A percentile compares a stretch with the other conserved stretches of the same genome.
phyloP scores from a whole-genome alignment of 2,113 vertebrate species.

The Abramis brama region DNA sequence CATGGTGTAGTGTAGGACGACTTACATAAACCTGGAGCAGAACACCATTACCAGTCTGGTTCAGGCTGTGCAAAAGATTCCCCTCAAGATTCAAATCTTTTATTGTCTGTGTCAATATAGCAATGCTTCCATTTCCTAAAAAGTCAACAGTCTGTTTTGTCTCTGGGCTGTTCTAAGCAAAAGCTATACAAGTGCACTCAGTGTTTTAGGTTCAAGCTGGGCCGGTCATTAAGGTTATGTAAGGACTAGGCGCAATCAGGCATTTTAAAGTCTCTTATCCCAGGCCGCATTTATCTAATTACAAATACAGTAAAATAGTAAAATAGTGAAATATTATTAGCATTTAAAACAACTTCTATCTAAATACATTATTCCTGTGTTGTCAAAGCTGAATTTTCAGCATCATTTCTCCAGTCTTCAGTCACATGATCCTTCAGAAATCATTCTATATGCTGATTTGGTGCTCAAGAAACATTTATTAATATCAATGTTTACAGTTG shows the following conservation, averaged over 20 bases:
- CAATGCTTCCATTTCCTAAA: conserved; percentile 30
- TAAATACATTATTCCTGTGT: background rate
- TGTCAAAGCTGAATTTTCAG: background rate
- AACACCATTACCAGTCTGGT: background rate
- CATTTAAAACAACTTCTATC: too few species aligned
- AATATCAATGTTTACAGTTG: background rate
- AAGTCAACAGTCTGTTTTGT: background rate
- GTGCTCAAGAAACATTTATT: background rate
- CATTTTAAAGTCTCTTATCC: background rate
- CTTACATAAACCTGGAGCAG: background rate
- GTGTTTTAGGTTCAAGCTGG: background rate
- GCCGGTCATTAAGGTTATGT: conserved; percentile 21
- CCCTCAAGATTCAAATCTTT: background rate
- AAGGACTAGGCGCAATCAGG: background rate
- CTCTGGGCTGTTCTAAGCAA: background rate
- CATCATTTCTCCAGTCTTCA: background rate
- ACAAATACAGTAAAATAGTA: background rate
- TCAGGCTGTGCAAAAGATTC: background rate
- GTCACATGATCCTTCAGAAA: background rate
- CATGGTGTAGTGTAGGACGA: background rate
- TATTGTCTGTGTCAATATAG: background rate
- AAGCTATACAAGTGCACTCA: conserved; percentile 22
- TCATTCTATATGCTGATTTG: background rate
- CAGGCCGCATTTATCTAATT: background rate
- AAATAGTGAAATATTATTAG: background rate